phyloP scores from a whole-genome alignment of 2,888 invertebrate genomes.

The Macaria notata region DNA sequence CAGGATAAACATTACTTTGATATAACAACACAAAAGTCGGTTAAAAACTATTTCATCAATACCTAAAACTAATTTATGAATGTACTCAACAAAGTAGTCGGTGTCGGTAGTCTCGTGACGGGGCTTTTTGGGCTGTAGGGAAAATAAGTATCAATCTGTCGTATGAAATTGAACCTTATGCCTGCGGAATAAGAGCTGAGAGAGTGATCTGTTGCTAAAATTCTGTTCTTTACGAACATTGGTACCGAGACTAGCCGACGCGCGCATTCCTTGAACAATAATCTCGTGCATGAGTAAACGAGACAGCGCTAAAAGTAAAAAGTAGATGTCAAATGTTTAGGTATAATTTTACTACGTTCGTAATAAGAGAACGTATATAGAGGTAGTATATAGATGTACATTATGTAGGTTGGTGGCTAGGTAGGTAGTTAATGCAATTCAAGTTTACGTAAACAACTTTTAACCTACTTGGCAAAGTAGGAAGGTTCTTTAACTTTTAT shows the following conservation, averaged over 20 bases:
- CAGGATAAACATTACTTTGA: too few species aligned
- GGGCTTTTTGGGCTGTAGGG: slow-evolving; percentile 40
- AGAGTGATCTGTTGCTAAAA: slow-evolving; percentile 30
- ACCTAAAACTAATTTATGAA: slow-evolving; percentile 71
- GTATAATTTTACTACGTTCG: slow-evolving; percentile 75
- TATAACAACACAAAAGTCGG: slow-evolving; percentile 7
- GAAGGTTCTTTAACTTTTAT: too few species aligned
- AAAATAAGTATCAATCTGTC: slow-evolving; percentile 23
- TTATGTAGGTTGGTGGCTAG: slow-evolving; percentile 41
- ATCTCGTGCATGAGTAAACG: slow-evolving; percentile 68
- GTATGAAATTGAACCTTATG: slow-evolving; percentile 52
- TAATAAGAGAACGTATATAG: slow-evolving; percentile 57
- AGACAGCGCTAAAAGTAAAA: slow-evolving; percentile 68
- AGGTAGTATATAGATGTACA: too few species aligned
- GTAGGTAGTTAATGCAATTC: slow-evolving; percentile 72
- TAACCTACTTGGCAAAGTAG: slow-evolving; percentile 3
- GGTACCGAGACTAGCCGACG: slow-evolving; percentile 77
- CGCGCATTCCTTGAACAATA: slow-evolving; percentile 79
- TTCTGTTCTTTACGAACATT: slow-evolving; percentile 50
- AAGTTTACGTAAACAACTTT: slow-evolving; percentile 68
- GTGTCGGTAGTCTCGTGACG: slow-evolving; percentile 72
- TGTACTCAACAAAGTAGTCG: slow-evolving; percentile 77
- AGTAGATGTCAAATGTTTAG: slow-evolving; percentile 80
- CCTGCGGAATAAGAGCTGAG: slow-evolving; percentile 28
- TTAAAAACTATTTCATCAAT: slow-evolving; percentile 29